Base-by-base conservation (phyloP, 2,888 invertebrate genomes). In the Lasiommata megera region DNA sequence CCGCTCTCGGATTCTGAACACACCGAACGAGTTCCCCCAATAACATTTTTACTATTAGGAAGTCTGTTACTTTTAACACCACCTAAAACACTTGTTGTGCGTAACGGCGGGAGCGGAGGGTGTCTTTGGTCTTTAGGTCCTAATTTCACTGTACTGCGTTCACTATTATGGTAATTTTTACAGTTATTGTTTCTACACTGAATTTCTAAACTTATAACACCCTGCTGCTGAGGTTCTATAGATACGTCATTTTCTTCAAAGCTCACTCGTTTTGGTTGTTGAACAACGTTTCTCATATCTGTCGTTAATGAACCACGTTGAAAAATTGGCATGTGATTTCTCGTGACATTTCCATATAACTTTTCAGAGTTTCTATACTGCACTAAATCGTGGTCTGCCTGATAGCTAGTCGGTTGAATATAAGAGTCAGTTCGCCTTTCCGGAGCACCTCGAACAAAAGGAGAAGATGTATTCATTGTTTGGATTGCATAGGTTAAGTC, bases 1-100 rank as follows among this genome's bases (percentile, higher is more conserved):
- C 94, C 94, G 72, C 94, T 94, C 76, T 95, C 95, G 61, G 93
- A 94, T 71, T 94, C 94, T 3, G 92, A 92, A 64, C 79, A 84
- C 59, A 80, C 52, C n/a, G 76, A 74, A 61, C 75, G 69, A 48
- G 71, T 72, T 38, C 67, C 70, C 56, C 69, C 64, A 11, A 64
- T 44, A 54, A 68, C 58, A 61, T 69, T 81, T 66, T 65, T 63
- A 28, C 58, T 74, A 70, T 71, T 78, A 58, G 68, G 69, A 43
- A 69, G 60, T 17, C 69, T 70, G 14, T 67, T 57, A 62, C 60
- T 73, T 70, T 76, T 70, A 17, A 63, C 66, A 56, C 64, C 65
- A 64, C 63, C 66, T 34, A 72, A 65, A 23, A 82, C 83, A 76
- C 88, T 88, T 11, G 84, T 84, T 37, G 84, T 84, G 48, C 88